phyloP scores from a whole-genome alignment of 2,888 invertebrate species.

The Podabrus alpinus region DNA sequence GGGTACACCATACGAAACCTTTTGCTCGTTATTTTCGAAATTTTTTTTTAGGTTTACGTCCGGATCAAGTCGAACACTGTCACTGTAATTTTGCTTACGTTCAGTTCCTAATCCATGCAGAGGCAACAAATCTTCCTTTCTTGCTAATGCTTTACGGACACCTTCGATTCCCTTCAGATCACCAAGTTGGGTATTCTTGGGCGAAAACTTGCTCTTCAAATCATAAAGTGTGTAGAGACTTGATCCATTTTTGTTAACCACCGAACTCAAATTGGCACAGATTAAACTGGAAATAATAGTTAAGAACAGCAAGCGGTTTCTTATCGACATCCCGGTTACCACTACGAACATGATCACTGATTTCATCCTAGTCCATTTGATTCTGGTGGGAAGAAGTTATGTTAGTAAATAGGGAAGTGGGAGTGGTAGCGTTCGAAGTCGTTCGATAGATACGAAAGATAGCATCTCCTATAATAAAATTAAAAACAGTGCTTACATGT shows the following conservation, averaged over 20 bases:
- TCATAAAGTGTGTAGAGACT: slow-evolving; percentile 29
- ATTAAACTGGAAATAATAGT: neutral
- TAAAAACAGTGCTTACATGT: no score
- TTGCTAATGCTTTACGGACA: slow-evolving; percentile 21
- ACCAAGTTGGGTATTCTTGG: neutral
- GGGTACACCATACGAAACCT: slow-evolving; percentile 38
- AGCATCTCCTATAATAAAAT: no score
- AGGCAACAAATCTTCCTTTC: slow-evolving; percentile 42
- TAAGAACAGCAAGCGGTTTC: neutral
- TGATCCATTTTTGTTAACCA: slow-evolving; percentile 8
- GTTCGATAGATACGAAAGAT: no score
- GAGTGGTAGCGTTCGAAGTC: slow-evolving; percentile 19
- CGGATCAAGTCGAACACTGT: slow-evolving; percentile 8
- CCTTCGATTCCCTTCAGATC: slow-evolving; percentile 22
- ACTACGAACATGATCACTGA: neutral
- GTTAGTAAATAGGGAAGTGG: slow-evolving; percentile 11
- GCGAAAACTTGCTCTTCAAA: slow-evolving; percentile 6
- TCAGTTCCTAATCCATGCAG: slow-evolving; percentile 39
- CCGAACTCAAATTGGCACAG: neutral
- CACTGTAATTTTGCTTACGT: slow-evolving; percentile 43
- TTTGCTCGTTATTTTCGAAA: slow-evolving; percentile 40
- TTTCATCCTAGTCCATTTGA: neutral
- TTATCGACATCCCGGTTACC: neutral
- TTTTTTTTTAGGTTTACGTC: slow-evolving; percentile 37
- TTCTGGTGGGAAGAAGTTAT: slow-evolving; percentile 5